Base-by-base conservation (phyloP, 2,797 vertebrate species). In the Acanthurus lineatus region DNA sequence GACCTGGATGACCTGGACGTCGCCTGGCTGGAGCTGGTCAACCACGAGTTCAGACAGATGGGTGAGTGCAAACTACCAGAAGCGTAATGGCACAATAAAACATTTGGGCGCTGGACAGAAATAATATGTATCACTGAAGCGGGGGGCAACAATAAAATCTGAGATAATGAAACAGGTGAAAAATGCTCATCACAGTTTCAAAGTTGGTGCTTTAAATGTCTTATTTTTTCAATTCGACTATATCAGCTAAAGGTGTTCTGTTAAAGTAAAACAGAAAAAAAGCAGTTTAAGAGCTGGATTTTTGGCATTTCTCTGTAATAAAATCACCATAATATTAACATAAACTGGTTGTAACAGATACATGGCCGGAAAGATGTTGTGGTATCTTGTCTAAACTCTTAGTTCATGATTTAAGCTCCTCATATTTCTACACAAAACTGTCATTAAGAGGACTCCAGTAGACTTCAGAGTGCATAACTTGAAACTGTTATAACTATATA, bases 1-100 rank as follows among this genome's bases (percentile, higher is more conserved):
- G 97, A 99, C 95, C 95, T 99, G 94, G 97, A 99, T 0, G 98
- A 99, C 89, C 95, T 97, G 14, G 98, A 99, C 16, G 97, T 97
- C 16, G 95, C 95, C 89, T 99, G 98, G 98, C 91, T 99, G 91
- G 97, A 97, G 76, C 95, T 98, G 71, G 96, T 97, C 83, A 99
- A 99, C 88, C 93, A 93, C 2, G 97, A 99, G 92, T 97, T 99
- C 83, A 97, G 95, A 92, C 96, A 97, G 88, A 96, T 98, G 96
- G 97, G 98, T 99, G 94, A 89, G 93, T 64, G n/a, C 7, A 35
- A 7, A 54, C 35, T 9, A 25, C 25, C 25, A 25, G 25, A 25
- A n/a, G 56, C 28, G 11, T 3, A 0, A 20, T 54, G 40, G 2
- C 20, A 17, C 47, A 6, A 2, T 48, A 10, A 20, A 40, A 58